Base-by-base conservation (phyloP, 2,888 invertebrate genomes). In the Noctuana brunneofusca region DNA sequence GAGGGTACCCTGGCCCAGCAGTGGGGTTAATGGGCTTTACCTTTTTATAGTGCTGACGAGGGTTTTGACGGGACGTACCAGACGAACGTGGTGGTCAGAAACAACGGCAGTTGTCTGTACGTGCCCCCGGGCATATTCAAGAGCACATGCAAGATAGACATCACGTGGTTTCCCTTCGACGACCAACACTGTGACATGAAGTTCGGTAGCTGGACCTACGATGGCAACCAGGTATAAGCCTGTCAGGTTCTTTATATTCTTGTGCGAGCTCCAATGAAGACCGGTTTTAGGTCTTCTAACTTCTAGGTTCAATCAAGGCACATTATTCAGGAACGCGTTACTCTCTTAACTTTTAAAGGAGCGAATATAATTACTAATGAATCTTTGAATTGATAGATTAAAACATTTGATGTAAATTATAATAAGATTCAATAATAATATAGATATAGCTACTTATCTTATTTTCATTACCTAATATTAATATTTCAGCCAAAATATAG, bases 161-260 rank as follows among this genome's bases (percentile, higher is more conserved):
- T 99, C 95, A 98, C 98, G 92, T 99, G 99, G 99, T 99, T 99
- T 95, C 99, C 99, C 92, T 99, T 99, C 94, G 99, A 99, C 94
- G 99, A 99, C 93, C 99, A 99, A 95, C 96, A 96, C 93, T 99
- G 99, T 94, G 96, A 97, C 93, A 97, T 99, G 97, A 98, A 99
- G 95, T 99, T 99, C 92, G 99, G 99, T 93, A 98, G 99, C 93
- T 99, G 99, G 99, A 99, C 99, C 86, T 98, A 99, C 94, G 97
- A 97, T 92, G 98, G 98, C 93, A 96, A 96, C 93, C 97, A 97
- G 96, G 97, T 97, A 96, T 89, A 56, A 5, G 32, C 52, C 62
- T 49, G 62, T 8, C 41, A 64, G 67, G 65, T 62, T 56, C 49
- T 43, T 62, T 24, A 8, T 18, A 38, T 14, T 6, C 18, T 43